Evolutionary conservation across 2,113 vertebrate species (phyloP), one percentile per base, ranked within the genome.

Genomic region (Gnathonemus echidnorhynchus): DNA sequence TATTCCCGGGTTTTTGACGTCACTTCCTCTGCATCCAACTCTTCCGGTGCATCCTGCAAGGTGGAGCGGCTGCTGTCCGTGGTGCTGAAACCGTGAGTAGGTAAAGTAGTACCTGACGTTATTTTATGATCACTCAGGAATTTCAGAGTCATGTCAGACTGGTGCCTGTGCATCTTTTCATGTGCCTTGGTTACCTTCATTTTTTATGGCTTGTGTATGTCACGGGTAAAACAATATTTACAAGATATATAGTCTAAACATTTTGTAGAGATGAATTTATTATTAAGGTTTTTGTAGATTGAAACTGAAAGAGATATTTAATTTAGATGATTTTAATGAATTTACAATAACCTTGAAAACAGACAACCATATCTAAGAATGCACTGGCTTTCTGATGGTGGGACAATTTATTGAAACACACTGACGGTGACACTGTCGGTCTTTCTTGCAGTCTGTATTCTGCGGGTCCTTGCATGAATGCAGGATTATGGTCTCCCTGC

Each of bases 51-150:
- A 19, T 80, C 42, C 50, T 88, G 27, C 21, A 77, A 53, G 21
- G 83, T 50, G 89, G 80, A 74, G 31, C n/a, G 66, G 66, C 49
- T 77, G 89, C 89, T 90, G 89, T 87, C 89, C 89, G 83, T 35
- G 89, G 89, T 90, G 85, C 89, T 90, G 89, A 90, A 90, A 53
- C 13, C 58, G 27, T 74, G 49, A 80, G 86, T 88, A 88, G 49
- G 58, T 52, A 27, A 49, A 46, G 77, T 89, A 24, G 42, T 70
- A n/a, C 45, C 21, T 46, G 45, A 21, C 56, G 27, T 24, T 85
- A 85, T 85, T 48, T 70, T 62, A 31, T 8, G 27, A 6, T 87
- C 49, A 31, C 48, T 35, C n/a, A 13, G 27, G 50, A 5, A 87
- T 35, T 50, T 87, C 24, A 87, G 5, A 86, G 27, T n/a, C 86